These are phyloP conservation scores for Penaeus chinensis DNA, from an alignment of 1,140 invertebrate genomes.

Conservation along the genomic window DNA sequence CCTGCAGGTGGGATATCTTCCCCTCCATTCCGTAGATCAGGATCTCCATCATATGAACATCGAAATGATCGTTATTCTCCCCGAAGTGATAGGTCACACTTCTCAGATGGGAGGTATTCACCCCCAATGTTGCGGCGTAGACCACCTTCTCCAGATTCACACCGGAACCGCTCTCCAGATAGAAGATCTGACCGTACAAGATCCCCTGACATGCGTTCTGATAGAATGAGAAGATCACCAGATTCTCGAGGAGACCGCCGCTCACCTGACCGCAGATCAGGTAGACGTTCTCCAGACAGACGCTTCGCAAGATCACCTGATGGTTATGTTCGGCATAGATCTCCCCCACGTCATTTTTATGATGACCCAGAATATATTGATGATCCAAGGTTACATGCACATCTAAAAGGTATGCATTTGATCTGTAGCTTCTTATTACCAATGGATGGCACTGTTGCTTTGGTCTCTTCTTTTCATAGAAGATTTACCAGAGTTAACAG, in stretches of 20 bases:
- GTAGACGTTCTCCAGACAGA: conserved; percentile 47
- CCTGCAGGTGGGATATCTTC: conserved; percentile 55
- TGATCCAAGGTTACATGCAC: conserved; percentile 49
- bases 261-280: conserved; percentile 47
- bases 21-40: conserved; percentile 46
- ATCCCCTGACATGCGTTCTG: conserved; percentile 49
- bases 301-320: conserved; percentile 50
- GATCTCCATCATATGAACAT: conserved; percentile 45
- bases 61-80: conserved; percentile 54
- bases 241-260: conserved; percentile 31
- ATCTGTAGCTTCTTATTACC: neutral
- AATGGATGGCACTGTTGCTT: neutral
- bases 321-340: conserved; percentile 43
- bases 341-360: conserved; percentile 47
- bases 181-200: conserved; percentile 49
- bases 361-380: conserved; percentile 52
- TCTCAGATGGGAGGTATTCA: conserved; percentile 42
- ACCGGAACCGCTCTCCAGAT: conserved; percentile 44
- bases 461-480: neutral
- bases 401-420: conserved; percentile 40
- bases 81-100: conserved; percentile 47
- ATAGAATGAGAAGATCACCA: conserved; percentile 37
- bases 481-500: conserved; percentile 2
- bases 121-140: conserved; percentile 44
- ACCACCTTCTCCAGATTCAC: conserved; percentile 39